These are phyloP conservation scores for Furcula furcula DNA, from an alignment of 2,888 invertebrate genomes.

Conservation along the genomic window DNA sequence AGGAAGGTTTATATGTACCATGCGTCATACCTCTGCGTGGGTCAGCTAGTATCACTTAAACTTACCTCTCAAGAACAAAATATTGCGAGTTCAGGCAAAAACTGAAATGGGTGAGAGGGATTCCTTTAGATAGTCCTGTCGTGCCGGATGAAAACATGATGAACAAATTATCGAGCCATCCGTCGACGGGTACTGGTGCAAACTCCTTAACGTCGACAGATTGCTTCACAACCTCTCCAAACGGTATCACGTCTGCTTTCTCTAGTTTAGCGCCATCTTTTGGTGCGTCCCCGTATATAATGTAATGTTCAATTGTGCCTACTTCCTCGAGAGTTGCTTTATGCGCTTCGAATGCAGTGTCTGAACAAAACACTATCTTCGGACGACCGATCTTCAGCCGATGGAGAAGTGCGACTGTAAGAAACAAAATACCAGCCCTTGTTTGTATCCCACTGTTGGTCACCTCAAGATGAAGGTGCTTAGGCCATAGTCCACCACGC, in stretches of 20 bases:
- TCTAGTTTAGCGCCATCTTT: slow-evolving; percentile 1
- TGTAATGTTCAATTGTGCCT: slow-evolving; percentile 13
- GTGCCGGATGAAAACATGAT: slow-evolving; percentile 40
- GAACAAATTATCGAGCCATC: slow-evolving; percentile 26
- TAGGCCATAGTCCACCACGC: no score
- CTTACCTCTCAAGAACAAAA: slow-evolving; percentile 12
- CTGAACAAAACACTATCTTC: slow-evolving; percentile 34
- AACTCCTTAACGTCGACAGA: slow-evolving; percentile 22
- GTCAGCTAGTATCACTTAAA: no score
- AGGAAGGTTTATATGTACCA: no score
- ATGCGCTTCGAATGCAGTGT: slow-evolving; percentile 16
- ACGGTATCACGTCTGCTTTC: slow-evolving; percentile 8
- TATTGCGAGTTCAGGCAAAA: slow-evolving; percentile 11
- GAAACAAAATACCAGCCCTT: not conserved
- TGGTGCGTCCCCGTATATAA: slow-evolving; percentile 21
- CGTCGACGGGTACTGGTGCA: slow-evolving; percentile 23
- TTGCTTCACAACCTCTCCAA: slow-evolving; percentile 24
- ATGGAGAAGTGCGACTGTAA: slow-evolving; percentile 28
- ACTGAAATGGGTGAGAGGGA: slow-evolving; percentile 33
- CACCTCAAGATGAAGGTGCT: no score
- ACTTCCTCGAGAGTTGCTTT: slow-evolving; percentile 10
- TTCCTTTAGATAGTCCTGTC: slow-evolving; percentile 39
- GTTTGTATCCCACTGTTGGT: no score
- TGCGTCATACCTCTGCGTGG: no score
- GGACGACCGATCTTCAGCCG: slow-evolving; percentile 31